phyloP scores from a whole-genome alignment of 2,113 vertebrate species.

The Bubo scandiacus region DNA sequence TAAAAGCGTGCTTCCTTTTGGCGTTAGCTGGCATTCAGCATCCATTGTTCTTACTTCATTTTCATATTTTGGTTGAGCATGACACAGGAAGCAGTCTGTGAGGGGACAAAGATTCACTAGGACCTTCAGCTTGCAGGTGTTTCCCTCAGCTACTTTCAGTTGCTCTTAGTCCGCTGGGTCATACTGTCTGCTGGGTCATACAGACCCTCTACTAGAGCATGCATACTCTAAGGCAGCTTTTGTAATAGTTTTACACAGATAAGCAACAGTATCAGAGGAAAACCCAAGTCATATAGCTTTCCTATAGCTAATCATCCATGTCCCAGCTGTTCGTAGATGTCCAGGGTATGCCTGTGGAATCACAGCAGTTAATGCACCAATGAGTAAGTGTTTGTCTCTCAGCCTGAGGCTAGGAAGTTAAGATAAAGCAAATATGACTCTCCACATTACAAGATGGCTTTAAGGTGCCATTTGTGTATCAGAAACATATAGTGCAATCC shows the following conservation, averaged over 20 bases:
- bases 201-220: not conserved
- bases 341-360: not conserved
- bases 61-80: not conserved
- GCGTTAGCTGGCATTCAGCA: not conserved
- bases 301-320: not conserved
- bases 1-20: not conserved
- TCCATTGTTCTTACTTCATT: not conserved
- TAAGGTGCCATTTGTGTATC: not conserved
- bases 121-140: not conserved
- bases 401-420: not conserved
- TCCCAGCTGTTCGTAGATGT: fast-evolving
- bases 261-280: not conserved
- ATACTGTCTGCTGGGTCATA: not conserved
- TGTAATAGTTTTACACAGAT: not conserved
- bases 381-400: not conserved
- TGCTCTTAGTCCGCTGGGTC: not conserved
- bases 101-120: not conserved
- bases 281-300: not conserved
- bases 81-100: not conserved
- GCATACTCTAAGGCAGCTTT: not conserved
- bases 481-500: not conserved
- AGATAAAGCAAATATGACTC: not conserved
- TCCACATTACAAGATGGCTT: not conserved
- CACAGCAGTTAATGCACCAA: not conserved
- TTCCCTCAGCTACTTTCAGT: not conserved